Base-by-base conservation (phyloP, 2,797 vertebrate species). In the Peromyscus nudipes region DNA sequence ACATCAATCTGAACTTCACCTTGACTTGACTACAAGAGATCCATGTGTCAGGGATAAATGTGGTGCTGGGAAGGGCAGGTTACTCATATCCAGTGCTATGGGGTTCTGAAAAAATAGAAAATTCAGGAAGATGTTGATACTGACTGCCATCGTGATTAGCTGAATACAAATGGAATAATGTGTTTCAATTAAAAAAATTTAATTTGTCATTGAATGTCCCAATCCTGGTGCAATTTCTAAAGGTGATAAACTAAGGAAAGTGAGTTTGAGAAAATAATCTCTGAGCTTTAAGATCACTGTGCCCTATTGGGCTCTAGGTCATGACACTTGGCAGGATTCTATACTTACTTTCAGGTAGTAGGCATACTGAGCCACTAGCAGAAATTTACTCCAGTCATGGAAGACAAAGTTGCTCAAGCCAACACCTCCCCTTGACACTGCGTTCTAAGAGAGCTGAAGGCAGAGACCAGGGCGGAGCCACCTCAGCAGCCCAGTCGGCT, bases 201-300 rank as follows among this genome's bases (percentile, higher is more conserved):
- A 82, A 67, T 43, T 89, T 95, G 79, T 62, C 46, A 43, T 17
- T 60, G 75, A 57, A 46, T 89, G 11, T 67, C 55, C 81, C 67
- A 62, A 71, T 37, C 91, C 49, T 14, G 19, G 19, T 85, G 62
- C 84, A 83, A 81, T 77, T 81, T 64, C 91, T 90, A 88, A 90
- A 94, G 64, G 21, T 52, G 34, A 29, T 21, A 11, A 29, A 83
- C 76, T 87, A 64, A 67, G 21, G 76, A 75, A 81, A 11, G 17
- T 69, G 27, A 79, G 46, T 69, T 64, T 62, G 27, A 91, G 65
- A 57, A 94, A 65, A 55, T 3, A 60, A 52, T 27, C 46, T 46
- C 62, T 43, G 40, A 79, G 6, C 17, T 12, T 37, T 71, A 77
- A 57, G 21, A 64, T 12, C 29, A 21, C 75, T 37, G 4, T 37